Conservation (phyloP, 1,140 invertebrate genomes). For the Araneus ventricosus region DNA sequence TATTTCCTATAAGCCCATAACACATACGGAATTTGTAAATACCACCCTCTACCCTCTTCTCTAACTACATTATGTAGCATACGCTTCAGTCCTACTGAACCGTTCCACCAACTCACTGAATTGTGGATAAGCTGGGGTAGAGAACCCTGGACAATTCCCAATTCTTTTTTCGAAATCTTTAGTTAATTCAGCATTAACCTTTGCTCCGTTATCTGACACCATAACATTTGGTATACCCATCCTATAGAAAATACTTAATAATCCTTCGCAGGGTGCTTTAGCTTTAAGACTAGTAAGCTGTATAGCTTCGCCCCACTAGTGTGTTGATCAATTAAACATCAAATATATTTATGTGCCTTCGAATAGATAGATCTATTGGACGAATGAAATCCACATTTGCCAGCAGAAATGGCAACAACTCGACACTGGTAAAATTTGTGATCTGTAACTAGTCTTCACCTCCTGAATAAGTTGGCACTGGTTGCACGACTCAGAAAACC, state of each 20-base stretch:
- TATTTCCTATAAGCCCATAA: slow-evolving; percentile 50
- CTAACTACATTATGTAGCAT: slow-evolving; percentile 33
- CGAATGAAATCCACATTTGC: neutral
- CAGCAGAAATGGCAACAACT: neutral
- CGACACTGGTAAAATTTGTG: neutral
- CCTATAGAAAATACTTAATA: neutral
- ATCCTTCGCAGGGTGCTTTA: neutral
- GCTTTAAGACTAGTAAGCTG: neutral
- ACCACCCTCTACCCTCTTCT: neutral
- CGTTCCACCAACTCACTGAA: neutral
- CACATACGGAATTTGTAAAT: slow-evolving; percentile 18
- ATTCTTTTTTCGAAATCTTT: neutral
- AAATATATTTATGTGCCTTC: slow-evolving; percentile 21
- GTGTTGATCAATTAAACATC: slow-evolving; percentile 29
- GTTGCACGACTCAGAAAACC: neutral
- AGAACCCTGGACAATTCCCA: neutral
- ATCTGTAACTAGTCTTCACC: neutral
- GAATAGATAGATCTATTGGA: neutral
- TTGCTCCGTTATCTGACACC: neutral
- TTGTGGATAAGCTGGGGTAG: neutral
- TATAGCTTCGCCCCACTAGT: neutral
- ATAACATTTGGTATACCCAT: neutral
- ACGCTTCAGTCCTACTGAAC: neutral
- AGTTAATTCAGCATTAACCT: neutral
- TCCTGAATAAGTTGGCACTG: neutral